Evolutionary conservation across 2,113 vertebrate species (phyloP).

Genomic region (Pelusios castaneus): DNA sequence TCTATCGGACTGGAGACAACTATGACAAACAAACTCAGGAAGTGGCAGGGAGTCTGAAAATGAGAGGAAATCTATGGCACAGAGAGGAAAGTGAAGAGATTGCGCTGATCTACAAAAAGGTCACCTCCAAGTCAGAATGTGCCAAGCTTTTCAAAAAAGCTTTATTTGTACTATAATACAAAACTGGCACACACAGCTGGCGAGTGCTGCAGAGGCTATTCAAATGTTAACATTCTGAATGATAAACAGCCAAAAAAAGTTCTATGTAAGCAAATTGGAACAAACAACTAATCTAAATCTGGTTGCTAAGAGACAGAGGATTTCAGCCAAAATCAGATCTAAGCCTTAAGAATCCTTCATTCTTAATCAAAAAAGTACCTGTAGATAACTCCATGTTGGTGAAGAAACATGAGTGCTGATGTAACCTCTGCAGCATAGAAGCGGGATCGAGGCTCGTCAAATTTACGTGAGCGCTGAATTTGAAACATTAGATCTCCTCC

Average conservation of each 20-base stretch:
- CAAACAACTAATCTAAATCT: slow-evolving; percentile 70
- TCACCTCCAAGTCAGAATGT: slow-evolving; percentile 63
- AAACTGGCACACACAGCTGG: slow-evolving; percentile 80
- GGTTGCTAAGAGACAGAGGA: slow-evolving; percentile 71
- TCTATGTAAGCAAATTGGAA: slow-evolving; percentile 76
- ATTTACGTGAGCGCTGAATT: slow-evolving; percentile 97
- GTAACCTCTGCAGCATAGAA: slow-evolving; percentile 99
- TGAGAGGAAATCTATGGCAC: slow-evolving; percentile 75
- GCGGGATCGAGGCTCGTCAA: slow-evolving; percentile 95
- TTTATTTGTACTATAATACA: slow-evolving; percentile 75
- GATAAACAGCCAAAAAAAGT: slow-evolving; percentile 75
- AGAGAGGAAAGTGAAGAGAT: slow-evolving; percentile 76
- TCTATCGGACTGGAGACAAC: slow-evolving; percentile 76
- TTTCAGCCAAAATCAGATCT: slow-evolving; percentile 52
- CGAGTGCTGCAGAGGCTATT: slow-evolving; percentile 71
- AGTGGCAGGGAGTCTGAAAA: slow-evolving; percentile 76
- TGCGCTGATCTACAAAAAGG: slow-evolving; percentile 67
- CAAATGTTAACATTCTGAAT: slow-evolving; percentile 77
- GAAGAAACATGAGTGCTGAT: slow-evolving; percentile 98
- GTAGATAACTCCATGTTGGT: slow-evolving; percentile 98
- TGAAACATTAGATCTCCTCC: slow-evolving; percentile 99
- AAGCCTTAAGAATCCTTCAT: slow-evolving; percentile 34
- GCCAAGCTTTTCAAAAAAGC: slow-evolving; percentile 70
- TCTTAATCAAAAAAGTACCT: slow-evolving; percentile 80
- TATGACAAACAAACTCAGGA: slow-evolving; percentile 85